Evolutionary conservation across 2,888 invertebrate species (phyloP), one percentile per base, ranked within the genome.

Genomic region (Microctonus aethiopoides): DNA sequence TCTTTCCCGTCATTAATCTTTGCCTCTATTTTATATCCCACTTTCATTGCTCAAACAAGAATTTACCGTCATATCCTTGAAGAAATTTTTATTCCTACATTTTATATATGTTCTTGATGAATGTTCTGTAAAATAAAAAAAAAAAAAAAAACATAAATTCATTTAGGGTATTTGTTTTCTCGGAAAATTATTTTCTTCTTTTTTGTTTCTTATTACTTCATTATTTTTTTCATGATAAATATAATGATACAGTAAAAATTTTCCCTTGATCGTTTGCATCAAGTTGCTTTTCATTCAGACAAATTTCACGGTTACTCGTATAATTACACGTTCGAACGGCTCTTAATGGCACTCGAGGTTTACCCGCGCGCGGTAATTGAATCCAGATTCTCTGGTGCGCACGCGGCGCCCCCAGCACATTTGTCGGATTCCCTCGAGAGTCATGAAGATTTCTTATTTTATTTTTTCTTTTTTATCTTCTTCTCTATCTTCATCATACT

Each of bases 281-380:
- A 39, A 39, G 34, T 46, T 46, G 11, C 3, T 71, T 46, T 46
- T 70, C 68, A 74, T 74, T 73, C 72, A 75, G 73, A 74, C 68
- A 68, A 69, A 74, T 71, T 78, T 79, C 77, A 77, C 76, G 76
- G 79, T 79, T 77, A 79, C 73, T 68, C 69, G 76, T 76, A 46
- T 46, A 76, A 81, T 80, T 80, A 80, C 75, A 76, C 79, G 79
- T 79, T 75, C 76, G 80, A 79, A 76, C 77, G 79, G 76, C 75
- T 77, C 79, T 75, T 80, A 79, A 81, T 80, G 73, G 78, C 72
- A 77, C 74, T 72, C 69, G 69, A 76, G 77, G 75, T 78, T 78
- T 78, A 69, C 67, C 71, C 73, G 46, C 46, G 46, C 16, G 46
- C 46, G 78, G 75, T 82, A 82, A 80, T 81, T 80, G 81, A 81